Base-by-base conservation (phyloP, 2,113 vertebrate genomes). In the Sorex araneus region DNA sequence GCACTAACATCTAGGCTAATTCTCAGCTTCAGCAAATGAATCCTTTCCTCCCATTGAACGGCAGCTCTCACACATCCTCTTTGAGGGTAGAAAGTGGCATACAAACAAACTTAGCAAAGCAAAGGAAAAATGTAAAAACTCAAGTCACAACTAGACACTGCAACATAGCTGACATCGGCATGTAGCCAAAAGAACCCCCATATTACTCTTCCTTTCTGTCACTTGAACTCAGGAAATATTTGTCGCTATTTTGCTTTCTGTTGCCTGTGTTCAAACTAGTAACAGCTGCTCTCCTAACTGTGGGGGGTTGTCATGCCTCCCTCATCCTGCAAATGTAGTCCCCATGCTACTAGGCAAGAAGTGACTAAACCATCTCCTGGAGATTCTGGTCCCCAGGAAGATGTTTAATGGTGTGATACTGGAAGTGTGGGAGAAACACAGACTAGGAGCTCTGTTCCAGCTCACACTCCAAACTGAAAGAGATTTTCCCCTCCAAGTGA, bases 281-380 rank as follows among this genome's bases (percentile, higher is more conserved):
- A 92, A 91, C 54, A 92, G 64, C 87, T 94, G 87, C 89, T 95
- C 69, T 25, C 28, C 87, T 93, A 77, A 60, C 80, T 71, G 84
- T 67, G 70, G 71, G 60, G n/a, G 64, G 32, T 91, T 91, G 80
- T 74, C 92, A 88, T 78, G 89, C 36, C 36, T 16, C 54, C 71
- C 76, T 89, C 54, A 93, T 92, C 84, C 87, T 89, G 84, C 76
- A 86, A 90, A 83, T 77, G 28, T 70, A 36, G 80, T 84, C 66
- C 74, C 84, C 47, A 23, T 40, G 64, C 81, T 75, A 87, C 60
- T 45, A 34, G 45, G 77, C 80, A 71, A 66, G 34, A 84, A 94
- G 87, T 84, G 64, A 95, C 87, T 89, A 89, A 89, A 70, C 91
- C 81, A 70, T 64, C 73, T 78, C 69, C 87, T 11, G 21, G 47